Conservation (phyloP, 92 coral and sea anemone genomes). For the Bergia sp. region DNA sequence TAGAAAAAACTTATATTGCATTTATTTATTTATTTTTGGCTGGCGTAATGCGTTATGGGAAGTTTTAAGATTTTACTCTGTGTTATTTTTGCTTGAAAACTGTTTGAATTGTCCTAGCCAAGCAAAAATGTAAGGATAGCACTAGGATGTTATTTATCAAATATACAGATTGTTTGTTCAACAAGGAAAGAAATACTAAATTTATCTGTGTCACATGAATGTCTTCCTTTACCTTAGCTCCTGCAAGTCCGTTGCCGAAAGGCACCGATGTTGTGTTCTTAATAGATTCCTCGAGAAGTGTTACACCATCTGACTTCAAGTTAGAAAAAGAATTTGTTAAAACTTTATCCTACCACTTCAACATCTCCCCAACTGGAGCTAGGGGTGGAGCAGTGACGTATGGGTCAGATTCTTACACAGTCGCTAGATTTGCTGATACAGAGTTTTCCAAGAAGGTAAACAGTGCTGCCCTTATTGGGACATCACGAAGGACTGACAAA, state of each 20-base stretch:
- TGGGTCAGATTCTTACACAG: conserved; percentile 10
- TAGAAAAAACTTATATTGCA: too few species aligned
- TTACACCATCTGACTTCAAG: conserved; percentile 27
- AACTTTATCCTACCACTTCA: conserved; percentile 26
- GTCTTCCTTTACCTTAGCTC: neutral
- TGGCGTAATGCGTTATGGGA: too few species aligned
- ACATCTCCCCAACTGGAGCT: conserved; percentile 3
- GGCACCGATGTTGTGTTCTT: conserved; percentile 42
- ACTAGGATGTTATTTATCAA: too few species aligned
- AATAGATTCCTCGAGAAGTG: conserved; percentile 29
- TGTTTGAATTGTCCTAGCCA: too few species aligned
- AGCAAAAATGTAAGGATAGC: too few species aligned
- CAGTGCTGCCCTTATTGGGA: conserved; percentile 4
- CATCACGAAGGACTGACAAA: conserved; percentile 32
- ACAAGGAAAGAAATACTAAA: too few species aligned
- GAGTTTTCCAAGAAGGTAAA: conserved; percentile 18
- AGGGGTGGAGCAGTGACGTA: conserved; percentile 29
- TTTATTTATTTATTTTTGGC: too few species aligned
- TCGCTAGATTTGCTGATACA: conserved; percentile 14
- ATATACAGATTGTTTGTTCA: too few species aligned
- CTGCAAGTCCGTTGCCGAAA: conserved; percentile 31
- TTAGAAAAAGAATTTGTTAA: conserved; percentile 41
- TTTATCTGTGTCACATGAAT: neutral
- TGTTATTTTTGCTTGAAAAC: too few species aligned
- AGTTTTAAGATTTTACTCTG: too few species aligned